Base-by-base conservation (phyloP, 1,140 invertebrate genomes). In the Philopotamus ludificatus region DNA sequence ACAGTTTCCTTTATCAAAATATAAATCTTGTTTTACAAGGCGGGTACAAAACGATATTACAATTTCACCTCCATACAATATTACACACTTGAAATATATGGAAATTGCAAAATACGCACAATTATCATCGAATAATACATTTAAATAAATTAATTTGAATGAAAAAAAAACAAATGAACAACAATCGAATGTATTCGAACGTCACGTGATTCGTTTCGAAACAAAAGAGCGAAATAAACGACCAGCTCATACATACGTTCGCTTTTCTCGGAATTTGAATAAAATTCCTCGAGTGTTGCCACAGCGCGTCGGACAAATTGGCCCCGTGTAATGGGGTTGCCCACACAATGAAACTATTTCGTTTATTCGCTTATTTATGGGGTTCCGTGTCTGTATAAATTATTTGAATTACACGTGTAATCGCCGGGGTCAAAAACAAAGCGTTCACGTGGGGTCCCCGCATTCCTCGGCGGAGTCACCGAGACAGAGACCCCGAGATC, bases 11-110 rank as follows among this genome's bases (percentile, higher is more conserved):
- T 60, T 60, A 60, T 60, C 57, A 28, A 25, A 47, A 47, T 47
- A 47, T 60, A 60, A 47, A 60, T 60, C 57, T 60, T 60, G 57
- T 60, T 60, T 60, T 60, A 60, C 57, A 60, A 10, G 57, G 2
- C 21, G 26, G 4, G 16, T 60, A 47, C 57, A 60, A 60, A 34
- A 26, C 12, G 25, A 47, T 21, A 4, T 7, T 34, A 34, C 4
- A 7, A 12, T 34, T 34, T 34, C 4, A 34, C 28, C 28, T 4
- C 4, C 28, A 34, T 7, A 7, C 4, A 34, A 34, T 12, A 34
- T 34, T 34, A 34, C 28, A 7, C 28, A 7, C 4, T 12, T 7
- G 4, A 12, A 12, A 34, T 34, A 34, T 34, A 34, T 4, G 12
- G 28, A 34, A 34, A 4, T 7, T 34, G n/a, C n/a, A n/a, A n/a